Conservation (phyloP, 2,797 vertebrate species). For the Tolypeutes matacus region DNA sequence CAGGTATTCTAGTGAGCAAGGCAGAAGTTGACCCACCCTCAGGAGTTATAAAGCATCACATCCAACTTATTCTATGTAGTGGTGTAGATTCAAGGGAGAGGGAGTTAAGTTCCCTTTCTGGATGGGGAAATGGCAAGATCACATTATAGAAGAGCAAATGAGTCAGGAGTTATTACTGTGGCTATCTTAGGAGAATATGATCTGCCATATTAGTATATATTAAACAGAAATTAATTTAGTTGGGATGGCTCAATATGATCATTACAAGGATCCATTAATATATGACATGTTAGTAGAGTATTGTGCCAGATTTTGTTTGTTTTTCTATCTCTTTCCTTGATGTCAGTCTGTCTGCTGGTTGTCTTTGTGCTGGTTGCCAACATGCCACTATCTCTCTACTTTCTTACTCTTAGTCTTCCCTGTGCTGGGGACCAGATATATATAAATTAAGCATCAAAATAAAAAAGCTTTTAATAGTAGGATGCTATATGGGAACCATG, state of each 20-base stretch:
- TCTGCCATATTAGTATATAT: background rate
- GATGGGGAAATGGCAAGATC: background rate
- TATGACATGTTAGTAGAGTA: background rate
- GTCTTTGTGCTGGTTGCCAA: background rate
- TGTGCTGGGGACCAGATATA: background rate
- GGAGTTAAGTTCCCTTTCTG: background rate
- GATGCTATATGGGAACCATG: background rate
- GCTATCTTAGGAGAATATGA: background rate
- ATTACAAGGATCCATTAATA: background rate
- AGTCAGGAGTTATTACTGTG: background rate
- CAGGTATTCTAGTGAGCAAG: background rate
- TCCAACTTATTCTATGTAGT: background rate
- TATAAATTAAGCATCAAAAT: constrained; percentile 22
- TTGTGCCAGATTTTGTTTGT: background rate
- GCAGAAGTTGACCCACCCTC: background rate
- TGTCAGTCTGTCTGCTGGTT: background rate
- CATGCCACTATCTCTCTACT: background rate
- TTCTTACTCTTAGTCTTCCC: background rate
- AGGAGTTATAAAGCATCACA: background rate
- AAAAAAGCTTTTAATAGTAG: background rate
- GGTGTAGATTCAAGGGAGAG: background rate
- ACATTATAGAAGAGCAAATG: background rate
- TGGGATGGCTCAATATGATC: background rate
- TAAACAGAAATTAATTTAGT: background rate
- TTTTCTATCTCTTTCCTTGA: constrained; percentile 9